Conservation (phyloP, 2,888 invertebrate species). For the Phymatocera aterrima region DNA sequence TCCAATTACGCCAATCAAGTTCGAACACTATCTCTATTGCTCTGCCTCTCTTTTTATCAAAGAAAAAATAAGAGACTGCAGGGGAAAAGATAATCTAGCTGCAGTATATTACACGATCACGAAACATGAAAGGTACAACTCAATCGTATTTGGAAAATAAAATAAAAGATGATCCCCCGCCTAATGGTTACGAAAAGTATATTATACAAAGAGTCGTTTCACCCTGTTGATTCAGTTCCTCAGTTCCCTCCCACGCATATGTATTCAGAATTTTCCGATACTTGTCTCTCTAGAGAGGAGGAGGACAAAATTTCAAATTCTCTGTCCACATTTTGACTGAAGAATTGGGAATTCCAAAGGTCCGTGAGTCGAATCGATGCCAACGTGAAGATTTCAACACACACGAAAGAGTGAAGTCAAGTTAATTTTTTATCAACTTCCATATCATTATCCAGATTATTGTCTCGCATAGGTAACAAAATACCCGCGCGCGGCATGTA, state of each 20-base stretch:
- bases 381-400: no score
- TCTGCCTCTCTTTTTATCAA: no score
- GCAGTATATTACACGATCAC: conserved; percentile 3
- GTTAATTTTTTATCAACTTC: no score
- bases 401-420: no score
- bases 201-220: not conserved
- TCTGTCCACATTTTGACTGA: no score
- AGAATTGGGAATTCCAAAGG: no score
- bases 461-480: no score
- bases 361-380: no score
- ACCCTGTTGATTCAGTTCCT: not conserved
- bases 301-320: no score
- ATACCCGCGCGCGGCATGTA: not conserved
- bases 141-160: conserved; percentile 18
- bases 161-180: conserved; percentile 27
- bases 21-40: no score
- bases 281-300: not conserved
- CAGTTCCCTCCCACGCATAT: not conserved
- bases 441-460: no score
- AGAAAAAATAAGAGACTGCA: no score
- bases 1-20: not conserved
- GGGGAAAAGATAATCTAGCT: conserved; percentile 3
- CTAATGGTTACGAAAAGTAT: conserved; percentile 25
- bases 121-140: not conserved
- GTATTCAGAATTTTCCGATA: not conserved